Conservation (phyloP, 1,140 invertebrate species). For the Aradophagus sp. region DNA sequence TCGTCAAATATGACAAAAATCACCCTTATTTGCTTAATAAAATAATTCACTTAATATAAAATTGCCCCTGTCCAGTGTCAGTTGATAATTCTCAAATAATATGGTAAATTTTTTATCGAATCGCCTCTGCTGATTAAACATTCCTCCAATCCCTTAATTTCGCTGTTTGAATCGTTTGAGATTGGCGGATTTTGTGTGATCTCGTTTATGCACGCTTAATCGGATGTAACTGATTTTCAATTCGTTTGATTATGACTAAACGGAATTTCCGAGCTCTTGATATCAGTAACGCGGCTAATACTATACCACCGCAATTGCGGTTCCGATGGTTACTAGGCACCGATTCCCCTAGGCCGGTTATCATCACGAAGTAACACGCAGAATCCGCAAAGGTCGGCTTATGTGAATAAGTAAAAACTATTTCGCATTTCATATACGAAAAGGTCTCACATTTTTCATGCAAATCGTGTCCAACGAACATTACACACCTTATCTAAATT, state of each 20-base stretch:
- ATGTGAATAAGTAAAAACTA: conserved; percentile 49
- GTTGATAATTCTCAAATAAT: conserved; percentile 19
- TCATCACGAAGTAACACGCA: conserved; percentile 39
- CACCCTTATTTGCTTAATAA: conserved; percentile 1
- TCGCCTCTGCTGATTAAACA: conserved; percentile 26
- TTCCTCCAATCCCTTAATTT: conserved; percentile 28
- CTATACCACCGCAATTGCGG: conserved; percentile 46
- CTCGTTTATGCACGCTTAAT: conserved; percentile 47
- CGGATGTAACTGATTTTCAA: conserved; percentile 54
- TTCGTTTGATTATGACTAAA: conserved; percentile 53
- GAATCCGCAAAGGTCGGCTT: conserved; percentile 23
- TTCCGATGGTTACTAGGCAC: conserved; percentile 37
- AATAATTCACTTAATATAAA: conserved; percentile 26
- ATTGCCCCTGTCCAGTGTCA: conserved; percentile 4
- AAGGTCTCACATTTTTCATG: conserved; percentile 36
- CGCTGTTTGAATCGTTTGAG: conserved; percentile 25
- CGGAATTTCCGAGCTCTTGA: conserved; percentile 47
- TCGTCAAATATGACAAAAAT: conserved; percentile 5
- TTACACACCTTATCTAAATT: conserved; percentile 33
- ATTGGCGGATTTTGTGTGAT: conserved; percentile 40
- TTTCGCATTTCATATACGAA: conserved; percentile 28
- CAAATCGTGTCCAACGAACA: conserved; percentile 33
- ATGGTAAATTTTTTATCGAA: conserved; percentile 26
- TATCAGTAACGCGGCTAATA: conserved; percentile 36
- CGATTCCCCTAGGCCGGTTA: conserved; percentile 50